Evolutionary conservation across 2,888 invertebrate genomes (phyloP), one percentile per base, ranked within the genome.

Genomic region (Cepaea hortensis): DNA sequence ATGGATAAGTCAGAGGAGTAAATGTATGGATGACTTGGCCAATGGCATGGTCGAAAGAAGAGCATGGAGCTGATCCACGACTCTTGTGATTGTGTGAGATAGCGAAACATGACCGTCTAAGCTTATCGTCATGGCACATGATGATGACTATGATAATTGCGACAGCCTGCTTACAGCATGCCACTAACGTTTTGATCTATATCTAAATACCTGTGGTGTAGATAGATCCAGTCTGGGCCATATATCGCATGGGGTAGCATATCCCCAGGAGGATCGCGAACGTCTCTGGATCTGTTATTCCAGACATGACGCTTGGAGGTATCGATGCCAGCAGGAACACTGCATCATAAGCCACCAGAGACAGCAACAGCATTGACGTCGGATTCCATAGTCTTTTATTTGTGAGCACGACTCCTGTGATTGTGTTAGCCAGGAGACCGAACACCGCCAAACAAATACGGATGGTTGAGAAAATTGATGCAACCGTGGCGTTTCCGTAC

Each of bases 211-310:
- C 89, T 4, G 88, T 88, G n/a, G 89, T 85, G 80, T 90, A 90
- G 76, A 87, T 87, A 11, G 90, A 90, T 18, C 88, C 90, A 77
- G 87, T 88, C 84, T 90, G 90, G 1, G 89, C 88, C 81, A 88
- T 89, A 73, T 81, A 88, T 35, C 90, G 86, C 50, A 90, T 48
- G 7, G 90, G 89, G 84, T 87, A 89, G 55, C 80, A 85, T 73
- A 82, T 82, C 23, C 72, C 82, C n/a, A 82, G 7, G 3, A 82
- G 48, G 18, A 88, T 15, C 3, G 84, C 85, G 18, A 83, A 77
- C 48, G 87, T 86, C 18, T 81, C 83, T 18, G 87, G 46, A 13
- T 85, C 65, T 20, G 65, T 35, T 18, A 82, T 61, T 35, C 82
- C 83, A 4, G 76, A 48, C 76, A 87, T 75, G 70, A 73, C 70